phyloP scores from a whole-genome alignment of 2,888 invertebrate species.

The Apomyelois bistriatella region DNA sequence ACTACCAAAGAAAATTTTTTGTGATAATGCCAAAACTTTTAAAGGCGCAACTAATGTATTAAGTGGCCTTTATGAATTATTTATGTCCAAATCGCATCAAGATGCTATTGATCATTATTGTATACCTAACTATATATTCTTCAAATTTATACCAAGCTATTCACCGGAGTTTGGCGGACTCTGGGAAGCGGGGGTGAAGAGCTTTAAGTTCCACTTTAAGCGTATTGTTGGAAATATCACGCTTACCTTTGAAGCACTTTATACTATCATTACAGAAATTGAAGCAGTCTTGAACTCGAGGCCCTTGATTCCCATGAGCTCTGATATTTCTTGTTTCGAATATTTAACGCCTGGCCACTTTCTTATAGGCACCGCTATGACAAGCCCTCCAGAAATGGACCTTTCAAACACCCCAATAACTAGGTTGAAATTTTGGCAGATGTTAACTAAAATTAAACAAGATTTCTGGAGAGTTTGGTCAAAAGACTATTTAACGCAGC shows the following conservation, averaged over 20 bases:
- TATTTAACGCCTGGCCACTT: no score
- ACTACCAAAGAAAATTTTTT: conserved; percentile 16
- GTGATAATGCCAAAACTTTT: conserved; percentile 19
- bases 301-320: conserved; percentile 14
- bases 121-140: conserved; percentile 14
- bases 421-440: no score
- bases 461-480: no score
- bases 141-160: conserved; percentile 21
- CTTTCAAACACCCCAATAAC: no score
- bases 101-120: conserved; percentile 13
- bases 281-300: conserved; percentile 18
- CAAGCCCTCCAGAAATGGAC: no score
- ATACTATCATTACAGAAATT: conserved; percentile 18
- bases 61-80: conserved; percentile 15
- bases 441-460: no score
- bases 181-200: conserved; percentile 20
- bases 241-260: conserved; percentile 17
- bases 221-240: conserved; percentile 11
- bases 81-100: background rate
- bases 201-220: conserved; percentile 16
- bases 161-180: conserved; percentile 21
- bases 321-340: no score
- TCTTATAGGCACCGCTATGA: no score
- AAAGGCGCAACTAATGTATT: conserved; percentile 15
- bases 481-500: no score